Evolutionary conservation across 2,113 vertebrate species (phyloP), one percentile per base, ranked within the genome.

Genomic region (Paramisgurnus dabryanus): DNA sequence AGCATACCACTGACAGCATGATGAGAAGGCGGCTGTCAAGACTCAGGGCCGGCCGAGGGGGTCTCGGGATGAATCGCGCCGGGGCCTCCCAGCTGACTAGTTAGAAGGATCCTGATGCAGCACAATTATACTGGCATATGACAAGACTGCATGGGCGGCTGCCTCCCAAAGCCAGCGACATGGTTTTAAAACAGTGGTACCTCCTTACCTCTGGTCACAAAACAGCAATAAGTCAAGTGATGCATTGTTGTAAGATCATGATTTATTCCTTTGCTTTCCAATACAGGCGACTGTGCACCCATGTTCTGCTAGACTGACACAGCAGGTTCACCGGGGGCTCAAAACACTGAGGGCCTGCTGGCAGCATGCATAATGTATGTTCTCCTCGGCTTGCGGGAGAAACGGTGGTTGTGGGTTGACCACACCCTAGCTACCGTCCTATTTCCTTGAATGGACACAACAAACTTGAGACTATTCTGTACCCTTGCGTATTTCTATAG

Each of bases 1-100:
- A 97, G 95, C 96, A 97, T 95, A 95, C 92, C 88, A 90, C 95
- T 96, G 97, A 96, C 95, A 97, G 95, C 85, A 93, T 93, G 96
- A 95, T 92, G 94, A 95, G 96, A 94, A 92, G 89, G 93, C 95
- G 92, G 91, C 95, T 98, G 97, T 97, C 98, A 98, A 95, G 90
- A 84, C 88, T 85, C 82, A 88, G 93, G 93, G 88, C 82, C 67
- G 55, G 84, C 84, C 81, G 81, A 22, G 85, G 86, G 76, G 85
- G 92, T 84, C 92, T 83, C 85, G 81, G 91, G 92, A 92, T 87
- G 87, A 90, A 92, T 92, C 47, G 81, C 87, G 76, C 88, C 87
- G 90, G 94, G 94, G 94, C 85, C 89, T 93, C 97, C 96, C 96
- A 93, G 91, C 93, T 97, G 96, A 96, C 96, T 96, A 96, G 96